A percentile compares a stretch with the other conserved stretches of the same genome.
Conservation (phyloP, 2,113 vertebrate species). For the Spermophilus dauricus region DNA sequence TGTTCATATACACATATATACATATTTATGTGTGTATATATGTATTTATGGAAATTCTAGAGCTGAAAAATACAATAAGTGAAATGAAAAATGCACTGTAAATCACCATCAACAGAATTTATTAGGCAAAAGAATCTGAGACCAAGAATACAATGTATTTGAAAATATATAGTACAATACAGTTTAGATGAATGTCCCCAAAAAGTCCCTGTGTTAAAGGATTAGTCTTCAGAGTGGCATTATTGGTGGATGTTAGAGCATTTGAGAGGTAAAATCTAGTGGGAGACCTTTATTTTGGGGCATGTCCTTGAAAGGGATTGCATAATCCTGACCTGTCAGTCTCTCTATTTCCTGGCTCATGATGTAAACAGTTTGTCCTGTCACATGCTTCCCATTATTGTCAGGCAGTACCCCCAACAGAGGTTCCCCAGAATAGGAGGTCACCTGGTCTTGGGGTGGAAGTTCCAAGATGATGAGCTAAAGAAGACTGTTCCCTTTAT, state of each 20-base stretch:
- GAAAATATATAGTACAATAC: neutral
- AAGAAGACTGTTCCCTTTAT: neutral
- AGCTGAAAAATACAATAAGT: neutral
- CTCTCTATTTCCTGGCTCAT: neutral
- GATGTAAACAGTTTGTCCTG: neutral
- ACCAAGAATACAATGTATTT: neutral
- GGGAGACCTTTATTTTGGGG: neutral
- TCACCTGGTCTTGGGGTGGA: neutral
- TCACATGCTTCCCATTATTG: neutral
- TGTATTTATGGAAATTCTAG: neutral
- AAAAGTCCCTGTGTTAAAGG: neutral
- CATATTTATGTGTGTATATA: neutral
- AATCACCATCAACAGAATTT: neutral
- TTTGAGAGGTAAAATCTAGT: neutral
- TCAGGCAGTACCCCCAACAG: neutral
- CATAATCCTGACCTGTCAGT: neutral
- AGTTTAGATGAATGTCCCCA: neutral
- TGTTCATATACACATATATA: no score
- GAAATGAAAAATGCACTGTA: neutral
- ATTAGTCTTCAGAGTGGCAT: neutral
- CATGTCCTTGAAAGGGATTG: neutral
- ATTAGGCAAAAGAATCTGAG: neutral
- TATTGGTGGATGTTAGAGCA: neutral
- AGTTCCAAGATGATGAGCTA: neutral
- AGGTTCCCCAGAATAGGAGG: neutral